Base-by-base conservation (phyloP, 2,113 vertebrate species). In the Hippocampus zosterae region DNA sequence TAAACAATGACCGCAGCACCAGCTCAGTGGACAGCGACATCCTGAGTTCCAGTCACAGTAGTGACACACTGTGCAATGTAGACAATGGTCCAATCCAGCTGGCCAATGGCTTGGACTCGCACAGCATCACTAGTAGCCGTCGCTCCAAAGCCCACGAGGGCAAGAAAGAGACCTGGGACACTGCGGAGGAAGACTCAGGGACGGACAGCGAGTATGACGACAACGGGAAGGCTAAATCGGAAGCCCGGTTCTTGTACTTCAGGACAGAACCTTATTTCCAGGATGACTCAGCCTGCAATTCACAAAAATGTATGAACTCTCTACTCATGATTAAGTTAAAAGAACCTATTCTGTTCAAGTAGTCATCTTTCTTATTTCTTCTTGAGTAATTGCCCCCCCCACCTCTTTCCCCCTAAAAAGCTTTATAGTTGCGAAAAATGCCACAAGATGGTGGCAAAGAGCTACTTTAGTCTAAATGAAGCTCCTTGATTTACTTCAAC, bases 21-120 rank as follows among this genome's bases (percentile, higher is more conserved):
- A 99, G 97, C 83, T 99, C 97, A 0, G 96, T 99, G 89, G 97
- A 99, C 93, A 99, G 97, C 8, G 97, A 99, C 69, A 98, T 98
- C 83, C 94, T 99, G 70, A 99, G 97, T 91, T 99, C 97, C 73
- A 98, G 96, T 83, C 97, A 99, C 76, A 99, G 97, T 83, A 99
- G 97, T 41, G 97, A 99, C 80, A 99, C 97, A 0, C 81, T 99
- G 76, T 99, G 97, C 87, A 99, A 99, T 0, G 97, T 95, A 3
- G 96, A 98, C 85, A 96, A 84, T 27, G 88, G 94, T 13, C 93
- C 95, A 0, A 91, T 97, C 41, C 95, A 95, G 46, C 88, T 99
- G 88, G 94, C 96, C 21, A 99, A 99, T 0, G 97, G 97, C 76
- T 92, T 99, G 21, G 96, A 98, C 74, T 97, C 96, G 5, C 97